A percentile compares a stretch with the other conserved stretches of the same genome.
These are phyloP conservation scores for Trachelus tabidus DNA, from an alignment of 2,888 invertebrate species.

Conservation along the genomic window DNA sequence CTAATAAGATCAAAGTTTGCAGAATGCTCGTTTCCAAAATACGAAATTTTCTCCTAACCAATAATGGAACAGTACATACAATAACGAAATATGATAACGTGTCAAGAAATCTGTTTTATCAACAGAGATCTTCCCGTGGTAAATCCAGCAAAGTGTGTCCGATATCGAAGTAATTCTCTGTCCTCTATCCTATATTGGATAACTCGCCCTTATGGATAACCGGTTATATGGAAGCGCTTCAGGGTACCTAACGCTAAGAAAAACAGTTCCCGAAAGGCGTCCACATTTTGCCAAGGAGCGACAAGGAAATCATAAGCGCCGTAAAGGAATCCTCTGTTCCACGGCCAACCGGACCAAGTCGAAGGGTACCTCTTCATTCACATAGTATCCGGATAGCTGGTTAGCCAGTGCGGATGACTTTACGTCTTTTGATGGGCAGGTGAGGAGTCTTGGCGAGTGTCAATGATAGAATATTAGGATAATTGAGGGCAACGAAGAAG, in stretches of 20 bases:
- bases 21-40: neutral
- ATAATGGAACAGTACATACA: neutral
- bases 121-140: neutral
- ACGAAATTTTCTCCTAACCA: neutral
- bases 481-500: constrained; percentile 14
- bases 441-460: constrained; percentile 66
- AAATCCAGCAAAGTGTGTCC: neutral
- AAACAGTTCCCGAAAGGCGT: constrained; percentile 62
- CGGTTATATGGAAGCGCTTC: constrained; percentile 29
- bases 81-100: neutral
- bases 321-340: constrained; percentile 21
- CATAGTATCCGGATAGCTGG: constrained; percentile 48
- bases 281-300: constrained; percentile 62
- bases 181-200: neutral
- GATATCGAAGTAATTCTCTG: neutral
- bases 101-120: neutral
- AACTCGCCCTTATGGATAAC: constrained; percentile 33
- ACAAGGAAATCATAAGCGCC: constrained; percentile 36
- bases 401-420: constrained; percentile 66
- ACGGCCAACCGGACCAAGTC: neutral
- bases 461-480: constrained; percentile 48
- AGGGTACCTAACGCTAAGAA: constrained; percentile 38
- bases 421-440: constrained; percentile 67
- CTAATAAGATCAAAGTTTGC: neutral
- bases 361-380: constrained; percentile 25